phyloP scores from a whole-genome alignment of 2,888 invertebrate species.

The Drosophila niveifrons region DNA sequence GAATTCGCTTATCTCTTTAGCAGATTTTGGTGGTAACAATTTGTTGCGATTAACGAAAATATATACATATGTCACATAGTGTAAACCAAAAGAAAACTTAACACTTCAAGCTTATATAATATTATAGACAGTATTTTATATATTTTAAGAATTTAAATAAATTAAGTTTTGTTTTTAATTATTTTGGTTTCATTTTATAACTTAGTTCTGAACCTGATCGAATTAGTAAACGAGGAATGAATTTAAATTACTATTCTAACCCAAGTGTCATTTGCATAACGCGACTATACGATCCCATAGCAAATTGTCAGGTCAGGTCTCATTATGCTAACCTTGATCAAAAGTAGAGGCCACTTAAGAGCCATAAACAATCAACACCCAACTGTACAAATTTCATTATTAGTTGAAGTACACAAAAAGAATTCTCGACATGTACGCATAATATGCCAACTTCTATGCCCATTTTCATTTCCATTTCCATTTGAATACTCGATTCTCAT shows the following conservation, averaged over 20 bases:
- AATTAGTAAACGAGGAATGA: conserved; percentile 6
- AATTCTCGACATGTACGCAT: conserved; percentile 37
- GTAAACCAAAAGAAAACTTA: too few relatives aligned
- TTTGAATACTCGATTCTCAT: conserved; percentile 34
- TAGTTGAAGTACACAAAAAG: conserved; percentile 39
- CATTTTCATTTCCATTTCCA: conserved; percentile 28
- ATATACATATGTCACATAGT: not conserved
- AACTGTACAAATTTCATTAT: conserved; percentile 67
- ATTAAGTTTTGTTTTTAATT: too few relatives aligned
- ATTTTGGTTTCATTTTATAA: too few relatives aligned
- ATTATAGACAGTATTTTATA: too few relatives aligned
- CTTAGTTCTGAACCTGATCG: not conserved
- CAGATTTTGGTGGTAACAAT: conserved; percentile 7
- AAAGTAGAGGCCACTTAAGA: conserved; percentile 45
- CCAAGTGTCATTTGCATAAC: conserved; percentile 45
- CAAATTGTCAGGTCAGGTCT: conserved; percentile 33
- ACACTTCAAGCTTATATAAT: too few relatives aligned
- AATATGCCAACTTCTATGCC: conserved; percentile 51
- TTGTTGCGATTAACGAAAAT: not conserved
- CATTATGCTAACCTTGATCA: conserved; percentile 26
- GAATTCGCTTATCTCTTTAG: conserved; percentile 4
- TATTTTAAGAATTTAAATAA: too few relatives aligned
- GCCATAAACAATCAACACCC: conserved; percentile 68
- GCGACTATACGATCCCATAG: not conserved
- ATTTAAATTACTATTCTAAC: conserved; percentile 17